A percentile compares a stretch with the other conserved stretches of the same genome.
These are phyloP conservation scores for Uloborus diversus DNA, from an alignment of 1,140 invertebrate species.

Conservation along the genomic window DNA sequence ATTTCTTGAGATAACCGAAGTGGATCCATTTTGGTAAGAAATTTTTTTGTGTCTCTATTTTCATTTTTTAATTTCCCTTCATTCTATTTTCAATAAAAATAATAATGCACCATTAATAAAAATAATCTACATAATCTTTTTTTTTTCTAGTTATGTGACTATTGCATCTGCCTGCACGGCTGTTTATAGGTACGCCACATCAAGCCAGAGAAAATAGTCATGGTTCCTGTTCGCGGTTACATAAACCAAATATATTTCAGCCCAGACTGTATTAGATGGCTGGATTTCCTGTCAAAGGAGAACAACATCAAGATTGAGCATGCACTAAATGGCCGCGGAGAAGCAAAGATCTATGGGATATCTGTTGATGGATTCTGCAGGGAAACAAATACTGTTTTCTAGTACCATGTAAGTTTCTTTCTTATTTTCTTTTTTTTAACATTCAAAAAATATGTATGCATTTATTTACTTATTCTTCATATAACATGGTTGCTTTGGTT, in stretches of 20 bases:
- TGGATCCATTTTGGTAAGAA: constrained; percentile 23
- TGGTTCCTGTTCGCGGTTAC: constrained; percentile 41
- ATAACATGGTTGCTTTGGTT: not conserved
- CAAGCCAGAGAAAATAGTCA: constrained; percentile 29
- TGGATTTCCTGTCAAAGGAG: constrained; percentile 12
- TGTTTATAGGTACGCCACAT: constrained; percentile 14
- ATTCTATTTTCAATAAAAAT: no score
- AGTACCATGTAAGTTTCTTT: constrained; percentile 5
- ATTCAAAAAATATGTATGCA: not conserved
- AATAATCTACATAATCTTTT: not conserved
- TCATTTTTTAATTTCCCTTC: no score
- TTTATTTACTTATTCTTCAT: not conserved
- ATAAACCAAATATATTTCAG: not conserved
- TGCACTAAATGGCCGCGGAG: constrained; percentile 13
- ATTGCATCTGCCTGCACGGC: constrained; percentile 33
- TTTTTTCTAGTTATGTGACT: constrained; percentile 4
- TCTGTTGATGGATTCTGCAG: constrained; percentile 4
- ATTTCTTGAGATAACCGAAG: not conserved
- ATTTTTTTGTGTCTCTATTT: no score
- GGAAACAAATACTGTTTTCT: not conserved
- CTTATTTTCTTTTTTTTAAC: not conserved
- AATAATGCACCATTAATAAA: not conserved
- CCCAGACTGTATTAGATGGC: constrained; percentile 25
- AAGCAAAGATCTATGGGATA: not conserved
- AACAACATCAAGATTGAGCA: constrained; percentile 22